Percentiles rank a stretch among this genome's conserved stretches.
Conservation (phyloP, 2,113 vertebrate species). For the Orthonyx spaldingii region DNA sequence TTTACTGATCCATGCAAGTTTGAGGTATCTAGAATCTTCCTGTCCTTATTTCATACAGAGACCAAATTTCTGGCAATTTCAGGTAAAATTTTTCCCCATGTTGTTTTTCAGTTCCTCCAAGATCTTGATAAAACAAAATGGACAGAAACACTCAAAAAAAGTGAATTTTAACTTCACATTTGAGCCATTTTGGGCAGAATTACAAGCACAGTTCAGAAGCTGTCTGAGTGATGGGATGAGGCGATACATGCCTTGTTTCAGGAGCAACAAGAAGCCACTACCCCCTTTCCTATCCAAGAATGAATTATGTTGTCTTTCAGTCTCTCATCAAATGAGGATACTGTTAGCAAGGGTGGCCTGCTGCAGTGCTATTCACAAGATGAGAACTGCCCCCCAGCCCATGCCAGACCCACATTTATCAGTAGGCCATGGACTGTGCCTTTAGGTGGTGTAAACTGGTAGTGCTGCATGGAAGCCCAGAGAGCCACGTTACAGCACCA, state of each 20-base stretch:
- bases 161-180: neutral
- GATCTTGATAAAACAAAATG: neutral
- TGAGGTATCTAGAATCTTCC: neutral
- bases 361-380: neutral
- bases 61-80: neutral
- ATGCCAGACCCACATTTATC: neutral
- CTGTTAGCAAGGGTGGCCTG: neutral
- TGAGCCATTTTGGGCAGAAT: neutral
- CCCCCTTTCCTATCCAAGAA: neutral
- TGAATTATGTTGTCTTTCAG: neutral
- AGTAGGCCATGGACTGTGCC: neutral
- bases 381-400: neutral
- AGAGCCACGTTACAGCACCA: neutral
- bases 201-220: neutral
- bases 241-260: accelerated
- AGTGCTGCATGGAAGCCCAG: neutral
- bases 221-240: accelerated
- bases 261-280: neutral
- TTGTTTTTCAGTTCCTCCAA: neutral
- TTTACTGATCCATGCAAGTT: neutral
- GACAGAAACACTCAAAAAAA: neutral
- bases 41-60: neutral
- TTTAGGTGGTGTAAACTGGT: neutral
- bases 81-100: neutral
- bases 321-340: neutral